Conservation (phyloP, 2,113 vertebrate species). For the Rhinopomastus cyanomelas region DNA sequence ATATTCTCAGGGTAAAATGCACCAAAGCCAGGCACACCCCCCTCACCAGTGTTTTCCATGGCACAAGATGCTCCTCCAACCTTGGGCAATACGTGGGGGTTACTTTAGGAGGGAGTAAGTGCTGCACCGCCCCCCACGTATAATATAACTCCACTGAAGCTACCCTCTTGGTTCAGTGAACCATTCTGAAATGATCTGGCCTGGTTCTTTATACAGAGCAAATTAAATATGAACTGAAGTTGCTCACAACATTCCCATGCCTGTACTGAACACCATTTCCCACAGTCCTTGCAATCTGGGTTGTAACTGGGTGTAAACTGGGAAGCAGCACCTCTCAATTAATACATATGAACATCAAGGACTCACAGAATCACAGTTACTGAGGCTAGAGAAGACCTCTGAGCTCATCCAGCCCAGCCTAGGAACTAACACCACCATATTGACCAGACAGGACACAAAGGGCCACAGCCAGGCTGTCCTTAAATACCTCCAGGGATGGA, state of each 20-base stretch:
- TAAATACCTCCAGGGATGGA: too few relatives aligned
- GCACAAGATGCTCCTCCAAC: not conserved
- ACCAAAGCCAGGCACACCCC: not conserved
- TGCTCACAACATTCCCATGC: not conserved
- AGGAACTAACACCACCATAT: too few relatives aligned
- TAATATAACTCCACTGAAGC: not conserved
- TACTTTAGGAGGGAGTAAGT: not conserved
- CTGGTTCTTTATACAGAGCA: not conserved
- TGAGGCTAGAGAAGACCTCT: too few relatives aligned
- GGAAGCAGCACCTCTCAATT: not conserved
- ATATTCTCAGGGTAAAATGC: not conserved
- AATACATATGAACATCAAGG: not conserved
- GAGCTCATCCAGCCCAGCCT: too few relatives aligned
- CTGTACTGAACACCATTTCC: not conserved
- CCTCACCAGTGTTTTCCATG: not conserved
- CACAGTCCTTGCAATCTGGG: not conserved
- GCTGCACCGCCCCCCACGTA: rapidly evolving
- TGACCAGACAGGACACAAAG: too few relatives aligned
- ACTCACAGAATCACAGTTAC: too few relatives aligned
- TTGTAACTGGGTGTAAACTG: not conserved
- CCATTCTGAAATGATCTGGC: not conserved
- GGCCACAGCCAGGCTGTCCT: too few relatives aligned
- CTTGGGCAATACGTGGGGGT: not conserved
- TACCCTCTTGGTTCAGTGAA: not conserved
- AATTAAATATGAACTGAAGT: not conserved